phyloP scores from a whole-genome alignment of 2,888 invertebrate species.

The Drosophila putrida region DNA sequence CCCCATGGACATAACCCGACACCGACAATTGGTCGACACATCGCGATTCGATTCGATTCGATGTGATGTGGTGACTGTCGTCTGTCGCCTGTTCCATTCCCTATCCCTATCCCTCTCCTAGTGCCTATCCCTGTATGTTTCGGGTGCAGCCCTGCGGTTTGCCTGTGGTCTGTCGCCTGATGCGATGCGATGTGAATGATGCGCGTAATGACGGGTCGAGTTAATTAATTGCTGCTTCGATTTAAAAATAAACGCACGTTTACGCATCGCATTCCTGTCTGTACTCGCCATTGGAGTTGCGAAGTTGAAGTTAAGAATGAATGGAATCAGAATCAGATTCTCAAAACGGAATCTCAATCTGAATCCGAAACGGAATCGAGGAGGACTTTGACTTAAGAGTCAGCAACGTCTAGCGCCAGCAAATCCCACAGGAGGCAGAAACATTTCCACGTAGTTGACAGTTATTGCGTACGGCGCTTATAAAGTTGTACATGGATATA shows the following conservation, averaged over 20 bases:
- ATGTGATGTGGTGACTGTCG: conserved; percentile 12
- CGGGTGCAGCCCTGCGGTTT: conserved; percentile 38
- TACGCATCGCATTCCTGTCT: conserved; percentile 72
- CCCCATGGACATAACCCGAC: conserved; percentile 25
- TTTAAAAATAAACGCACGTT: conserved; percentile 80
- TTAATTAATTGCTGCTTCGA: conserved; percentile 80
- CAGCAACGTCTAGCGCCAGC: conserved; percentile 41
- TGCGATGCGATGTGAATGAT: conserved; percentile 77
- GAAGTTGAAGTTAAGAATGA: conserved; percentile 58
- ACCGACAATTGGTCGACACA: conserved; percentile 61
- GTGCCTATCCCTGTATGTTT: conserved; percentile 1
- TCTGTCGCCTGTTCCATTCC: background rate
- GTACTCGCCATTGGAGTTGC: conserved; percentile 34
- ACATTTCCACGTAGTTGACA: conserved; percentile 44
- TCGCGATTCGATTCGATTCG: conserved; percentile 38
- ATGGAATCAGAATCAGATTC: conserved; percentile 64
- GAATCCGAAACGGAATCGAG: conserved; percentile 44
- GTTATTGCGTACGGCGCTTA: conserved; percentile 69
- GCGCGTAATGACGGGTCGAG: conserved; percentile 81
- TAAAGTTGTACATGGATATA: conserved; percentile 67
- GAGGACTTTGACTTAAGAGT: conserved; percentile 51
- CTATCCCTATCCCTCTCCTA: background rate
- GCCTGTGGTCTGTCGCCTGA: conserved; percentile 78
- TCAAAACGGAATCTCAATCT: conserved; percentile 28
- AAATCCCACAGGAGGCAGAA: conserved; percentile 15